Percentiles rank a stretch among this genome's conserved stretches.
Evolutionary conservation across 2,113 vertebrate genomes (phyloP).

Genomic region (Meleagris gallopavo): DNA sequence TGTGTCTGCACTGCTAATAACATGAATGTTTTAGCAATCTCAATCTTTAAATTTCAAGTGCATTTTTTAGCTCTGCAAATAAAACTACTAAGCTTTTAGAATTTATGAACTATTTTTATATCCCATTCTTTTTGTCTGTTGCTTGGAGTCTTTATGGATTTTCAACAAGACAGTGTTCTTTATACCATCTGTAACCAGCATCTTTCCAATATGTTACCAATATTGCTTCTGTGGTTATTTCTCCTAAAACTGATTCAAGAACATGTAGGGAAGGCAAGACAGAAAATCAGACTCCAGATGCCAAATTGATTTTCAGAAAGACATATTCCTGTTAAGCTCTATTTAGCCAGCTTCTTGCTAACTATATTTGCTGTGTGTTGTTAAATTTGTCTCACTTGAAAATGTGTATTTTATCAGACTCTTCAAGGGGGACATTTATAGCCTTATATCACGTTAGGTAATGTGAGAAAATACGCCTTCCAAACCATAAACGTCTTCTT

Average conservation of each 20-base stretch:
- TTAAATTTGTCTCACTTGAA: background rate
- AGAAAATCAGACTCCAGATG: slow-evolving; percentile 7
- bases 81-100: background rate
- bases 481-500: background rate
- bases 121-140: background rate
- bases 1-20: background rate
- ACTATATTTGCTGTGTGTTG: background rate
- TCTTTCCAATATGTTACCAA: background rate
- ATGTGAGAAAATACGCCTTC: background rate
- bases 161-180: slow-evolving; percentile 18
- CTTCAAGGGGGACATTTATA: background rate
- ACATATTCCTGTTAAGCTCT: background rate
- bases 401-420: background rate
- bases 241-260: slow-evolving; percentile 2
- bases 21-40: background rate
- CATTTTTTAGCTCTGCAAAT: background rate
- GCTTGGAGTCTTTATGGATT: background rate
- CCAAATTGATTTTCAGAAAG: background rate
- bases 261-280: background rate
- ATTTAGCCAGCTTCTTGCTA: background rate
- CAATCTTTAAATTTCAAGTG: background rate
- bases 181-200: slow-evolving; percentile 26
- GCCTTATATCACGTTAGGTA: background rate
- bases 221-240: background rate
- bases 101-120: background rate